Evolutionary conservation across 2,888 invertebrate species (phyloP).

Genomic region (Ernsta delagoae): DNA sequence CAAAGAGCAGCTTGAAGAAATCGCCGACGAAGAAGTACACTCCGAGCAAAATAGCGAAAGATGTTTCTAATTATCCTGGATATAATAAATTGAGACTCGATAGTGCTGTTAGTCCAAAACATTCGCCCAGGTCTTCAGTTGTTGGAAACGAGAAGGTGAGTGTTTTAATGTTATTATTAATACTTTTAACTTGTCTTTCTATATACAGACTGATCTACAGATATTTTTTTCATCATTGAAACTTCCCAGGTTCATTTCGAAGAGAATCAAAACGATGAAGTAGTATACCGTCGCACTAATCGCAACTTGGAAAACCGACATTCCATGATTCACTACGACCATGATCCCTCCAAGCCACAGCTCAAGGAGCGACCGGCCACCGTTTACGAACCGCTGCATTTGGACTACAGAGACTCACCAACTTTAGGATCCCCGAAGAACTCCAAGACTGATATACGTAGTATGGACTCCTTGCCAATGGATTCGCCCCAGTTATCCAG

Average conservation of each 20-base stretch:
- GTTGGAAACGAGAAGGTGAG: slow-evolving; percentile 68
- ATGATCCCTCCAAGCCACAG: slow-evolving; percentile 69
- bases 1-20: slow-evolving; percentile 76
- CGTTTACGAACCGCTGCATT: slow-evolving; percentile 75
- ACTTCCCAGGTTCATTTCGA: slow-evolving; percentile 73
- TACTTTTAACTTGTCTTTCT: background rate
- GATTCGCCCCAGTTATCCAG: slow-evolving; percentile 76
- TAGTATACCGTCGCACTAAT: slow-evolving; percentile 71
- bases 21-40: slow-evolving; percentile 74
- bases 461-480: slow-evolving; percentile 76
- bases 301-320: slow-evolving; percentile 76
- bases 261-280: slow-evolving; percentile 66
- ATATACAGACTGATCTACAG: background rate
- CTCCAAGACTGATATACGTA: slow-evolving; percentile 69
- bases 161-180: background rate
- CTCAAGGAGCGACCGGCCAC: slow-evolving; percentile 75
- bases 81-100: slow-evolving; percentile 80
- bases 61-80: slow-evolving; percentile 66
- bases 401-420: slow-evolving; percentile 77
- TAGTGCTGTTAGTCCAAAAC: slow-evolving; percentile 79
- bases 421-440: slow-evolving; percentile 74
- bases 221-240: background rate
- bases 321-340: slow-evolving; percentile 82
- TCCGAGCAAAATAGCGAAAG: slow-evolving; percentile 63
- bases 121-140: slow-evolving; percentile 64